Evolutionary conservation across 2,113 vertebrate species (phyloP).

Genomic region (Neopipo cinnamomea): DNA sequence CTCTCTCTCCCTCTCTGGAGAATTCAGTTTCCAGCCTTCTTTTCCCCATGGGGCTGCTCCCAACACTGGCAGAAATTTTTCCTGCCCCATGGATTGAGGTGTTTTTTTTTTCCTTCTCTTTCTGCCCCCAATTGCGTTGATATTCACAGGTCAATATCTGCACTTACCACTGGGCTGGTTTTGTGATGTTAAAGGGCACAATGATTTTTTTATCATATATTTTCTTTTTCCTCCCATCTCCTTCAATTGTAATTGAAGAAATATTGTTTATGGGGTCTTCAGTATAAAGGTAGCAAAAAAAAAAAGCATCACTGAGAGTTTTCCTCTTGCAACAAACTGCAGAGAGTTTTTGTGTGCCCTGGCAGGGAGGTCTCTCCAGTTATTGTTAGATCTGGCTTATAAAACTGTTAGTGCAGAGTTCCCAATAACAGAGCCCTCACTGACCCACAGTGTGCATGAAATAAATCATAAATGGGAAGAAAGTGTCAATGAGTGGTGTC

Average conservation of each 20-base stretch:
- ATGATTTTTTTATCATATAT: not conserved
- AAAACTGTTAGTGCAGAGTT: not conserved
- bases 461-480: slow-evolving; percentile 51
- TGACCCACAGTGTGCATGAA: not conserved
- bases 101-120: not conserved
- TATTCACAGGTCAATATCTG: not conserved
- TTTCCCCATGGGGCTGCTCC: not conserved
- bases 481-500: slow-evolving; percentile 37
- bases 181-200: not conserved
- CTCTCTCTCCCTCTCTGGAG: not conserved
- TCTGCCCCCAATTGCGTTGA: not conserved
- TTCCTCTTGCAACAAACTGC: not conserved
- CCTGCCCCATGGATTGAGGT: not conserved
- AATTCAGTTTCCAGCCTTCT: not conserved
- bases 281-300: not conserved
- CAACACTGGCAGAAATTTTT: not conserved
- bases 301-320: not conserved
- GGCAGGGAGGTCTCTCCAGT: not conserved
- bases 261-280: not conserved
- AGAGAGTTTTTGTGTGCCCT: not conserved
- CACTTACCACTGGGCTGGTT: not conserved
- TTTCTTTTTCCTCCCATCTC: not conserved
- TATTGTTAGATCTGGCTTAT: not conserved
- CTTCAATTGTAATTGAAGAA: not conserved
- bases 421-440: not conserved